phyloP scores from a whole-genome alignment of 1,140 invertebrate species.

The Drosophila fuyamai region DNA sequence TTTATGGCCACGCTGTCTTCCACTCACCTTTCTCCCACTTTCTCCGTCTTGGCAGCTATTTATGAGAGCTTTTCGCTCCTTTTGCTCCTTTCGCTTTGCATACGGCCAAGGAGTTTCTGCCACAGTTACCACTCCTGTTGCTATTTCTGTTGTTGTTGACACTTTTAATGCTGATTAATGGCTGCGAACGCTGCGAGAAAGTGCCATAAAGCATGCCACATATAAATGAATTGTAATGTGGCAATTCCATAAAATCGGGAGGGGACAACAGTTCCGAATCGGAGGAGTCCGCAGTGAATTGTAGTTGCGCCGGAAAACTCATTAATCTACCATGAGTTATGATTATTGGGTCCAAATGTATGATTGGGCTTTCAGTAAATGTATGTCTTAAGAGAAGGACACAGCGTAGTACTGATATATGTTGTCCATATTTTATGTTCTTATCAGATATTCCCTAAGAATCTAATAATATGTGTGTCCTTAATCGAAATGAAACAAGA shows the following conservation, averaged over 20 bases:
- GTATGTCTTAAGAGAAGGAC: too few relatives aligned
- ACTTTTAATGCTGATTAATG: conserved; percentile 76
- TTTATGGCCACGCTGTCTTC: conserved; percentile 30
- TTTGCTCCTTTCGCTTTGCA: conserved; percentile 22
- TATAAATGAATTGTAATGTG: conserved; percentile 73
- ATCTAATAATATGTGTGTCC: too few relatives aligned
- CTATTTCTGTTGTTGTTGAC: conserved; percentile 54
- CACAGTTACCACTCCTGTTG: conserved; percentile 2
- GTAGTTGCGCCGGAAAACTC: conserved; percentile 22
- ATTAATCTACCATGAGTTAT: conserved; percentile 63
- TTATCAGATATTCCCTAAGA: too few relatives aligned
- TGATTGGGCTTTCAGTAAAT: conserved; percentile 4
- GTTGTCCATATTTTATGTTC: too few relatives aligned
- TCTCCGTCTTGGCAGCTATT: conserved; percentile 56
- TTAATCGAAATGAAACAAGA: too few relatives aligned
- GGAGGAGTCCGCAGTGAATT: conserved; percentile 5
- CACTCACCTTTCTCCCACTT: not conserved
- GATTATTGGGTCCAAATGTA: conserved; percentile 40
- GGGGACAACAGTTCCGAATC: conserved; percentile 6
- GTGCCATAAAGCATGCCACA: conserved; percentile 68
- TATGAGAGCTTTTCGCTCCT: conserved; percentile 59
- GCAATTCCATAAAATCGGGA: conserved; percentile 15
- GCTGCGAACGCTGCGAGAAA: conserved; percentile 41
- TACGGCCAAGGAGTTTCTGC: too few relatives aligned
- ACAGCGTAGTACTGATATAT: too few relatives aligned